Percentiles rank a stretch among this genome's conserved stretches.
Conservation (phyloP, 2,888 invertebrate species). For the Fissipunctia ypsillon region DNA sequence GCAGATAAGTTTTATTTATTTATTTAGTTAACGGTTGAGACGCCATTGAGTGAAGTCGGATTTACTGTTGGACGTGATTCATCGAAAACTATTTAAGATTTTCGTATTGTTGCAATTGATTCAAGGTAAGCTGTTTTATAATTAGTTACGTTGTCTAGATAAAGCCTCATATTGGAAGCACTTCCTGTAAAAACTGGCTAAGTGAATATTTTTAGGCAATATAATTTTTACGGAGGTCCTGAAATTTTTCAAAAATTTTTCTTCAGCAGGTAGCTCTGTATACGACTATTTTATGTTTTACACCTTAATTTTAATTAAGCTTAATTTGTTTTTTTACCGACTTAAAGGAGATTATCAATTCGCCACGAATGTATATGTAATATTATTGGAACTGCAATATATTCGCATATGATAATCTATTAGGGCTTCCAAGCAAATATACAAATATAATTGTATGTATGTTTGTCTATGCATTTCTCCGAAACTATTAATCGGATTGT, state of each 20-base stretch:
- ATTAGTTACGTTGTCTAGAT: not conserved
- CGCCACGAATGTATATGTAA: no score
- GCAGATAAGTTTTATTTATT: conserved; percentile 28
- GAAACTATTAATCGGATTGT: no score
- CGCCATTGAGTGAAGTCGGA: conserved; percentile 39
- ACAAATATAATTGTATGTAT: no score
- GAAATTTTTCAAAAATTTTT: not conserved
- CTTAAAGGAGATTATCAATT: no score
- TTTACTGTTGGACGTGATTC: conserved; percentile 18
- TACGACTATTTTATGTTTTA: not conserved
- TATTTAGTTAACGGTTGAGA: conserved; percentile 46
- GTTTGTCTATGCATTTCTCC: no score
- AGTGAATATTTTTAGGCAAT: not conserved
- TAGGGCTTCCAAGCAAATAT: no score
- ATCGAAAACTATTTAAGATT: not conserved
- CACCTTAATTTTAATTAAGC: not conserved
- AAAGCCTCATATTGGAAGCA: not conserved
- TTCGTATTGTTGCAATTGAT: conserved; percentile 24
- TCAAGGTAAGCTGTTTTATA: conserved; percentile 33
- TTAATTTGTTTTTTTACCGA: no score
- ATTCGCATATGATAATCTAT: no score
- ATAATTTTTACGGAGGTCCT: not conserved
- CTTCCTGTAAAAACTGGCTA: not conserved
- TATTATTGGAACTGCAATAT: no score
- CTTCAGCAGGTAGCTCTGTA: not conserved